phyloP scores from a whole-genome alignment of 2,888 invertebrate species.

The Biston stratarius region DNA sequence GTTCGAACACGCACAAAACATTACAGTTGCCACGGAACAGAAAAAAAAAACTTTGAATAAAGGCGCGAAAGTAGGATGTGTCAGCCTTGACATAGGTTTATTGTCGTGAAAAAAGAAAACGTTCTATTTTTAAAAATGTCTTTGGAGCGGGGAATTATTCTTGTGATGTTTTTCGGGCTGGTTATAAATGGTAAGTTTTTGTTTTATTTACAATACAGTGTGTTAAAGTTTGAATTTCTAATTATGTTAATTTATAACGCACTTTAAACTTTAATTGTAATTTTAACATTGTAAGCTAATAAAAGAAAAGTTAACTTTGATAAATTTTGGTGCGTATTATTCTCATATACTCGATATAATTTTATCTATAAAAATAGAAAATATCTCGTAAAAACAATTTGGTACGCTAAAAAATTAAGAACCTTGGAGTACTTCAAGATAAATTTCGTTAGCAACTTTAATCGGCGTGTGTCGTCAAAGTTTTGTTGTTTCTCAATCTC shows the following conservation, averaged over 20 bases:
- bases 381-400: too few relatives aligned
- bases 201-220: not conserved
- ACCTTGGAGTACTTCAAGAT: too few relatives aligned
- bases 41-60: conserved; percentile 51
- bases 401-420: too few relatives aligned
- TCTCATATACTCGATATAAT: too few relatives aligned
- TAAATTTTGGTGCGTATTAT: too few relatives aligned
- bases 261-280: too few relatives aligned
- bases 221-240: not conserved
- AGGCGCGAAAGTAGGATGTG: conserved; percentile 66
- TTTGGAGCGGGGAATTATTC: conserved; percentile 43
- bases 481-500: too few relatives aligned
- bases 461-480: too few relatives aligned
- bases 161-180: conserved; percentile 48
- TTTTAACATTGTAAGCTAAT: too few relatives aligned
- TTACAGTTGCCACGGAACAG: conserved; percentile 54
- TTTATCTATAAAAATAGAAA: too few relatives aligned
- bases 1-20: conserved; percentile 60
- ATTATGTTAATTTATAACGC: not conserved
- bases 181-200: conserved; percentile 54
- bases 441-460: too few relatives aligned
- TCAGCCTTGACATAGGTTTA: conserved; percentile 55
- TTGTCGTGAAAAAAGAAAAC: conserved; percentile 46
- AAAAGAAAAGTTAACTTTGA: too few relatives aligned
- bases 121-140: conserved; percentile 48